phyloP scores from a whole-genome alignment of 2,113 vertebrate genomes.

The Nicator chloris region DNA sequence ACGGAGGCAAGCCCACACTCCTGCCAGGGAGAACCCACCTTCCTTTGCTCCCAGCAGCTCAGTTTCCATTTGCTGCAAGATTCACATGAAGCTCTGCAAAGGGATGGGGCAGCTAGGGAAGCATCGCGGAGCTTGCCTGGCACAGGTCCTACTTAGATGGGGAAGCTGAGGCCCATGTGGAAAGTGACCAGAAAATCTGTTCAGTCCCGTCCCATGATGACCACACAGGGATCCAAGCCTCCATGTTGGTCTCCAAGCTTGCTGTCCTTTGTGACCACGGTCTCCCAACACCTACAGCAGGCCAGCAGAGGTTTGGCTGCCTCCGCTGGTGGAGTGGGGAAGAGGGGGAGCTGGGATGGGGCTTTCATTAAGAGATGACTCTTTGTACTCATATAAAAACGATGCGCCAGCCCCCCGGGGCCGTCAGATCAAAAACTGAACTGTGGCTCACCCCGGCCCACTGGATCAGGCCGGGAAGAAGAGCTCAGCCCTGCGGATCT shows the following conservation, averaged over 20 bases:
- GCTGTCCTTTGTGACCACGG: neutral
- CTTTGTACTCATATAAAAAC: conserved; percentile 53
- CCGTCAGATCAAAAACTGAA: conserved; percentile 63
- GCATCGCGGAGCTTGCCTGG: rapidly evolving
- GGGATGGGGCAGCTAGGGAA: neutral
- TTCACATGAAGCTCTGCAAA: neutral
- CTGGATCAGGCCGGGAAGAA: conserved; percentile 9
- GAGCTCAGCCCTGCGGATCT: neutral
- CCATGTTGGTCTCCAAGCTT: rapidly evolving
- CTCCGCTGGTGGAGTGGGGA: neutral
- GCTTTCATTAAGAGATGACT: conserved; percentile 54
- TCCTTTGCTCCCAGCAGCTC: neutral
- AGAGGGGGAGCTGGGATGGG: neutral
- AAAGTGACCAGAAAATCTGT: neutral
- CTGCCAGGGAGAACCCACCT: neutral
- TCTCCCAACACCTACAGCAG: neutral
- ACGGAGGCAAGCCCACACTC: neutral
- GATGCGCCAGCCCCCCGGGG: conserved; percentile 1
- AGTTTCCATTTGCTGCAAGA: neutral
- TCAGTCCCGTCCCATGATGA: neutral
- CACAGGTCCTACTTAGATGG: neutral
- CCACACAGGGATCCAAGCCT: neutral
- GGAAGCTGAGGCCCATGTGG: neutral
- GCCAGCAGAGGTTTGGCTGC: neutral
- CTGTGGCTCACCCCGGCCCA: conserved; percentile 44